Conservation (phyloP, 1,140 invertebrate genomes). For the Tetramorium alpestre region DNA sequence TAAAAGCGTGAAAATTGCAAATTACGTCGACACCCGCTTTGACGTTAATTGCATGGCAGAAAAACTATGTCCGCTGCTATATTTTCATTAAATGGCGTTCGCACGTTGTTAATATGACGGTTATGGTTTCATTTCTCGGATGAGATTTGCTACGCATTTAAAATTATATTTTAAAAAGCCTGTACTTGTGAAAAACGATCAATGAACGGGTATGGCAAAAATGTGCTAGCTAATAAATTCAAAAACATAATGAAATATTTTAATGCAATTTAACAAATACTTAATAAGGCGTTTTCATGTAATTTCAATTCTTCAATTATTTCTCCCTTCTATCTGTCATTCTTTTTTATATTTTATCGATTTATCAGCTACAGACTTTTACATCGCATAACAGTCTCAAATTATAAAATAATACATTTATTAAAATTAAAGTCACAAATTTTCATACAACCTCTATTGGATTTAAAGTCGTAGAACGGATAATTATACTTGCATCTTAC, state of each 20-base stretch:
- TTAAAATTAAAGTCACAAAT: background rate
- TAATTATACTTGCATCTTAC: background rate
- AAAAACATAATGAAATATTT: background rate
- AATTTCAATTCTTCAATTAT: background rate
- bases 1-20: conserved; percentile 59
- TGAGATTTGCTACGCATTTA: conserved; percentile 39
- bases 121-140: conserved; percentile 37
- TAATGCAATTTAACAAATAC: background rate
- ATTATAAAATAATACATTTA: background rate
- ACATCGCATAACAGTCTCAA: background rate
- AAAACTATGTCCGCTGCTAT: conserved; percentile 55
- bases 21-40: conserved; percentile 56
- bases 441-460: background rate
- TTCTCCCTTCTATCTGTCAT: background rate
- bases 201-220: background rate
- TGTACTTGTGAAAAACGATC: conserved; percentile 16
- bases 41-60: conserved; percentile 55
- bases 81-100: conserved; percentile 57
- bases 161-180: conserved; percentile 53
- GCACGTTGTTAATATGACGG: conserved; percentile 41
- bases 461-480: background rate
- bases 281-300: background rate
- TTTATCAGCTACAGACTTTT: background rate
- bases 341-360: background rate
- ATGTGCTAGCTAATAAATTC: background rate